Evolutionary conservation across 2,888 invertebrate genomes (phyloP), one percentile per base, ranked within the genome.

Genomic region (Brachylomia viminalis): DNA sequence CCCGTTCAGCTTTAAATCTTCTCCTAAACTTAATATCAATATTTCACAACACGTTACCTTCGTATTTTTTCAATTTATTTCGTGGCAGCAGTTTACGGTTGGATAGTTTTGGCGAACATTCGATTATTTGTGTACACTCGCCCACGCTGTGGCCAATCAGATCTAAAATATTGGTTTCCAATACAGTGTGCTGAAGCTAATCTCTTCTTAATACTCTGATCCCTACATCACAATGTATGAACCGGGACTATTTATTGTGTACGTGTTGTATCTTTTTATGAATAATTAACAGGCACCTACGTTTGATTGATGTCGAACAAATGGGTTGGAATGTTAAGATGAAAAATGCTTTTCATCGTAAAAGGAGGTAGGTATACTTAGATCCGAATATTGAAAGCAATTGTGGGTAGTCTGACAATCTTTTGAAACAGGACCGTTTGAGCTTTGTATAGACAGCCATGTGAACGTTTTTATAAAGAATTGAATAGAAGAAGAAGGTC

Each of bases 161-260:
- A 86, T 86, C 83, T 83, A 83, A 86, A 91, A 88, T 87, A 87
- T 89, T 88, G 80, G 78, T 84, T 77, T 80, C 70, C 73, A 67
- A 83, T 47, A 74, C 71, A 79, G 61, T 74, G 47, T 47, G 77
- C 71, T 83, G 75, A 67, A 86, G 85, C 81, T 90, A 87, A 90
- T 89, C 89, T 83, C 72, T 71, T 73, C 77, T 65, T 27, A 52
- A 78, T 58, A 59, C 52, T 71, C 71, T 82, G 87, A 84, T 85
- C 83, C 81, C 72, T 69, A 73, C 75, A 79, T 79, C 74, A 65
- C 70, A 77, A 66, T 66, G 72, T 82, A 85, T 85, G 72, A 73
- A 82, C 76, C 56, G 64, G 17, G 47, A 62, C 33, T 56, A 38
- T 45, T 59, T 72, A 70, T 71, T 71, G 61, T 69, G 64, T 72